These are phyloP conservation scores for Calidris pugnax DNA, from an alignment of 2,113 vertebrate genomes.

Conservation along the genomic window DNA sequence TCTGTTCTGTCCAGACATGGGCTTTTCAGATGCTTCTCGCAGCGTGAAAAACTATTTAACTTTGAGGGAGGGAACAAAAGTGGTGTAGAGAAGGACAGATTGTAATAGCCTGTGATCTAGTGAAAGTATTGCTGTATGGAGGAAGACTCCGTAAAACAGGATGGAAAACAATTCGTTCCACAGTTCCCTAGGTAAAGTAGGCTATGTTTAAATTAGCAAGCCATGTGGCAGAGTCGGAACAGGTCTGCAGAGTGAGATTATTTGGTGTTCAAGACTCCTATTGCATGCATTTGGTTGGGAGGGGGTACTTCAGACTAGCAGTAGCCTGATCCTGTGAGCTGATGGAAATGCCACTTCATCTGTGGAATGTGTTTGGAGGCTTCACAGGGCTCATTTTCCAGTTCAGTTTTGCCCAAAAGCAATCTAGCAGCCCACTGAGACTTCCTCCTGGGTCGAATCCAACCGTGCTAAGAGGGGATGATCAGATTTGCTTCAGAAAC, in stretches of 20 bases:
- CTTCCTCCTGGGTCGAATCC: rapidly evolving
- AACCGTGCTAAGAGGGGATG: not conserved
- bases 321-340: not conserved
- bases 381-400: not conserved
- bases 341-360: not conserved
- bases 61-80: not conserved
- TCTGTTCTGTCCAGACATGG: not conserved
- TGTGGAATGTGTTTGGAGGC: rapidly evolving
- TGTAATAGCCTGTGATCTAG: not conserved
- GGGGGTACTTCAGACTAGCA: not conserved
- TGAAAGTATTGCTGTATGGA: not conserved
- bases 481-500: not conserved
- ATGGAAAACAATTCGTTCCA: not conserved
- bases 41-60: not conserved
- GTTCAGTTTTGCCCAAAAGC: not conserved
- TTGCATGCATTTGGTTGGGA: not conserved
- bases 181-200: not conserved
- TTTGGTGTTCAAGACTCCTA: not conserved
- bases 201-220: not conserved
- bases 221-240: not conserved
- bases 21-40: not conserved
- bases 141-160: not conserved
- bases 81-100: not conserved
- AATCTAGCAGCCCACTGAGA: not conserved
- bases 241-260: not conserved